Base-by-base conservation (phyloP, 53 echinoderm and acorn worm species). In the Zoroaster sp. region DNA sequence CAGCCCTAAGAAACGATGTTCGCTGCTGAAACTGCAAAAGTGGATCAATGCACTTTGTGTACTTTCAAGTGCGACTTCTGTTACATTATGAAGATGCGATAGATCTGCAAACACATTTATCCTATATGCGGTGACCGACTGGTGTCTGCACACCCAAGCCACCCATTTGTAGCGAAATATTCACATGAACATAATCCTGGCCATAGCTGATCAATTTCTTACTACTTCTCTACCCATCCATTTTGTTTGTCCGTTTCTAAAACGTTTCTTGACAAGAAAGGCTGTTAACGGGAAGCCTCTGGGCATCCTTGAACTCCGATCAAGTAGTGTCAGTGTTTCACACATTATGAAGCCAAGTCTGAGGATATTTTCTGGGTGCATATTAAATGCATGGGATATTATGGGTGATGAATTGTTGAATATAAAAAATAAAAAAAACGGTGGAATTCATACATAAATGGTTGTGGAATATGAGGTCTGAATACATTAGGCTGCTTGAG, bases 321-420 rank as follows among this genome's bases (percentile, higher is more conserved):
- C n/a, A 69, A 83, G 44, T 83, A 83, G 78, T 69, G 70, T 69
- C 83, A 68, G n/a, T n/a, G n/a, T n/a, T n/a, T n/a, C n/a, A n/a
- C n/a, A n/a, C n/a, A n/a, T n/a, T 69, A 82, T 82, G 67, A 52
- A 42, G 14, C 21, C 43, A 12, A 21, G 39, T 23, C 51, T 21
- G 69, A 43, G 49, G 14, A 68, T 68, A 83, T 83, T 69, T 34
- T 31, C 31, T 30, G 40, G 8, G 44, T 17, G 83, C 69, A 83
- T 68, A 52, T 35, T 5, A 74, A 23, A 40, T 10, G 74, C 63
- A 59, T 59, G 63, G 63, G 63, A 28, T 28, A 59, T 59, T 59
- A 59, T 59, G 63, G 63, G 28, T 59, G 63, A 7, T 59, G 63
- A 59, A 59, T 59, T 28, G 63, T 59, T 59, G 63, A 59, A 59